These are phyloP conservation scores for Sycobia sp. DNA, from an alignment of 1,140 invertebrate species.

Conservation along the genomic window DNA sequence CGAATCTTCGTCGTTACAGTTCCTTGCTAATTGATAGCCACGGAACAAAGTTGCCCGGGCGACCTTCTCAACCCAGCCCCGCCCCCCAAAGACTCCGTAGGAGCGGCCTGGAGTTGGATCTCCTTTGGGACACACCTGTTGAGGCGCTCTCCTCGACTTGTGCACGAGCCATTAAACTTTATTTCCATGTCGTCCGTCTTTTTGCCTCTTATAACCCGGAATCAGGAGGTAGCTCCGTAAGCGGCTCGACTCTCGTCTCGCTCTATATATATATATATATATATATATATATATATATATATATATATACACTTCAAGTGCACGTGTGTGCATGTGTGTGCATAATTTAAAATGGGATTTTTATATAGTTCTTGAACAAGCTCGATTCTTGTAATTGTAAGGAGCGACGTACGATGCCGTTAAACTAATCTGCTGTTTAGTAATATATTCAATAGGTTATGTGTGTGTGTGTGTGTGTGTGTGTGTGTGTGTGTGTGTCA, in stretches of 20 bases:
- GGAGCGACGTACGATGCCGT: too few relatives aligned
- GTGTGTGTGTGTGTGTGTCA: too few relatives aligned
- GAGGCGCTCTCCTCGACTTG: constrained; percentile 2
- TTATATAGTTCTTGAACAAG: too few relatives aligned
- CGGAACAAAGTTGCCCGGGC: constrained; percentile 35
- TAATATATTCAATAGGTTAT: neutral
- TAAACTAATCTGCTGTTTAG: neutral
- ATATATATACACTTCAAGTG: too few relatives aligned
- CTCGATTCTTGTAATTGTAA: neutral
- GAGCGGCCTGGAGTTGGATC: constrained; percentile 19
- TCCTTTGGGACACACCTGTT: constrained; percentile 35
- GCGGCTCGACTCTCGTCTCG: neutral
- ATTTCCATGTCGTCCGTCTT: neutral
- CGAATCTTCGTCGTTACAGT: too few relatives aligned
- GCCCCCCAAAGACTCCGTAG: too few relatives aligned
- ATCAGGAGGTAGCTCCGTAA: neutral
- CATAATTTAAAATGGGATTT: too few relatives aligned
- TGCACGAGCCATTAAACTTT: constrained; percentile 24
- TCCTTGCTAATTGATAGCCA: constrained; percentile 42
- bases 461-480: too few relatives aligned
- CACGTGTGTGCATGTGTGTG: too few relatives aligned
- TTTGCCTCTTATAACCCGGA: neutral
- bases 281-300: too few relatives aligned
- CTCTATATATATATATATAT: too few relatives aligned
- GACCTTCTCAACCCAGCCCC: too few relatives aligned